phyloP scores from a whole-genome alignment of 2,113 vertebrate genomes.

The Phalacrocorax pelagicus region DNA sequence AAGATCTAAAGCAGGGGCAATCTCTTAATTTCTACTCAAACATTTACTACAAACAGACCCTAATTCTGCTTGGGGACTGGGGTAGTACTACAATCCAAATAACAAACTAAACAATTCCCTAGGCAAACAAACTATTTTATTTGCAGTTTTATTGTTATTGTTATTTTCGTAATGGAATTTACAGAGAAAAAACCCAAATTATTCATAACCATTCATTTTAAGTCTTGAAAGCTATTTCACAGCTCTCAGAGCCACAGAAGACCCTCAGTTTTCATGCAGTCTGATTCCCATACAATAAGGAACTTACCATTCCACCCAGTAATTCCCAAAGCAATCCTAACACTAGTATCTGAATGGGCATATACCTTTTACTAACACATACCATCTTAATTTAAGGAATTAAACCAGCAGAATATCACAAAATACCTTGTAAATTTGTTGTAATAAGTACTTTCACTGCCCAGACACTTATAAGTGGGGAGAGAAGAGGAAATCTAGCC shows the following conservation, averaged over 20 bases:
- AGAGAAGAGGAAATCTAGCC: not conserved
- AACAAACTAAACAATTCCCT: slow-evolving; percentile 2
- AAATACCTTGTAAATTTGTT: not conserved
- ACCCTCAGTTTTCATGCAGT: not conserved
- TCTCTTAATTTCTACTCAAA: not conserved
- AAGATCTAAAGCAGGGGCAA: not conserved
- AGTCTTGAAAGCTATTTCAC: slow-evolving; percentile 30
- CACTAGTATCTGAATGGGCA: not conserved
- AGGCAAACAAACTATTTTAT: not conserved
- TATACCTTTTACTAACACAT: not conserved
- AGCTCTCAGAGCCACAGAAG: not conserved
- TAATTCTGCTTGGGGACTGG: not conserved
- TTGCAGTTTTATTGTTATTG: not conserved
- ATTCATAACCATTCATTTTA: slow-evolving; percentile 10
- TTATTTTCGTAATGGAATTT: slow-evolving; percentile 19
- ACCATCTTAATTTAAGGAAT: not conserved
- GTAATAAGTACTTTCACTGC: not conserved
- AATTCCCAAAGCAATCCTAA: not conserved
- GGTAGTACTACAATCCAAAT: not conserved
- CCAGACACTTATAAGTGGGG: not conserved
- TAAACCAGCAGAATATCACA: not conserved
- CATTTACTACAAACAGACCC: not conserved
- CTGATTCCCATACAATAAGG: not conserved
- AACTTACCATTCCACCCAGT: not conserved
- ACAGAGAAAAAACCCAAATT: not conserved